These are phyloP conservation scores for Psittacus erithacus DNA, from an alignment of 2,113 vertebrate genomes.

Conservation along the genomic window DNA sequence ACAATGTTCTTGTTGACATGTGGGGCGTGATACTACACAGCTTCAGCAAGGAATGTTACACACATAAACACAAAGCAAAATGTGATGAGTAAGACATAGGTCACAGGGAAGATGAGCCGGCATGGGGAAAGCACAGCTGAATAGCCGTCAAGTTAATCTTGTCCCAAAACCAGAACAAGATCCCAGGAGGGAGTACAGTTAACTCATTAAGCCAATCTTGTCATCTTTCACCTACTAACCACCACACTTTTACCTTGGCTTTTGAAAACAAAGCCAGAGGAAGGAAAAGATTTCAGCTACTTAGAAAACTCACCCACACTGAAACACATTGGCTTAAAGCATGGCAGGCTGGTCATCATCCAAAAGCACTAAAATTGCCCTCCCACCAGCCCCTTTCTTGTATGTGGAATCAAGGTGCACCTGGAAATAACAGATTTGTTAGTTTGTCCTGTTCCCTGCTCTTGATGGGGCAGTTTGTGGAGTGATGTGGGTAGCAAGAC, in stretches of 20 bases:
- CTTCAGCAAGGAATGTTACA: not conserved
- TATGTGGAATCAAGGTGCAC: not conserved
- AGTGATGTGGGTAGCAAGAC: not conserved
- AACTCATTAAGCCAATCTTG: not conserved
- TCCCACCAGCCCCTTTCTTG: not conserved
- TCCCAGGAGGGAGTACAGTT: not conserved
- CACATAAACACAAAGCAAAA: not conserved
- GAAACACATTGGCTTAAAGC: not conserved
- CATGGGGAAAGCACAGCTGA: not conserved
- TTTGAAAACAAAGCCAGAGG: not conserved
- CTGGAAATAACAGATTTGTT: not conserved
- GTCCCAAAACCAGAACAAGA: not conserved
- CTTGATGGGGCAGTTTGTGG: accelerated
- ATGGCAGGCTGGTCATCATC: not conserved
- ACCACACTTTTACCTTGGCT: not conserved
- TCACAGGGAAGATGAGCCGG: not conserved
- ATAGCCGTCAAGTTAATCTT: not conserved
- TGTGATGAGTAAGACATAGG: not conserved
- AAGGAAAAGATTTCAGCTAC: not conserved
- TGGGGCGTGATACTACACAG: not conserved
- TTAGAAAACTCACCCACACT: not conserved
- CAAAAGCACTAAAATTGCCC: not conserved
- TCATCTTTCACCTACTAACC: not conserved
- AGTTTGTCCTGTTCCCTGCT: not conserved
- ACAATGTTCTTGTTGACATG: not conserved